These are phyloP conservation scores for Pangasianodon gigas DNA, from an alignment of 2,113 vertebrate species.

Conservation along the genomic window DNA sequence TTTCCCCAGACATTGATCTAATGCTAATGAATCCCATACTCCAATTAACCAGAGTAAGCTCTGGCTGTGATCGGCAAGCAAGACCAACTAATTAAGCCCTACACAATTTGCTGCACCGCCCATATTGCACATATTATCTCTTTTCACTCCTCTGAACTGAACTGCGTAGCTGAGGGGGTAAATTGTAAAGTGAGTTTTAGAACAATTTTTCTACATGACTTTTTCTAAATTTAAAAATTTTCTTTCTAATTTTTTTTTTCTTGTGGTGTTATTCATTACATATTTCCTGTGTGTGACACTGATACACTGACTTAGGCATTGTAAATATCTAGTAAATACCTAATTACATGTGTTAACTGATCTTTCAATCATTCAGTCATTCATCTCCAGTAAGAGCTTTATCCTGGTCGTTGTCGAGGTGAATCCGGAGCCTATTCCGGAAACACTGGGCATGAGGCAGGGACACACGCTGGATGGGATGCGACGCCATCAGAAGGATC, in stretches of 20 bases:
- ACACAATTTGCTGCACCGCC: constrained; percentile 50
- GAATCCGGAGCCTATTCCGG: not conserved
- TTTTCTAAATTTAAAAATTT: not conserved
- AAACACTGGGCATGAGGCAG: not conserved
- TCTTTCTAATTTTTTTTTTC: not conserved
- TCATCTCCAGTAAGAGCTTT: not conserved
- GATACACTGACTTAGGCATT: not conserved
- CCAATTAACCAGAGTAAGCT: constrained; percentile 65
- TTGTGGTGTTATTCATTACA: not conserved
- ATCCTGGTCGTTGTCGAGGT: not conserved
- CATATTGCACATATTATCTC: constrained; percentile 10
- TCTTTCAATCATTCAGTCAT: not conserved
- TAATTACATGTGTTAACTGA: not conserved
- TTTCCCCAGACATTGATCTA: constrained; percentile 47
- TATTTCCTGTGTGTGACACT: not conserved
- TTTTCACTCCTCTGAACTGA: not conserved
- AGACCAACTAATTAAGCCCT: constrained; percentile 69
- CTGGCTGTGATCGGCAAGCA: constrained; percentile 53
- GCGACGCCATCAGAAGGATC: not conserved
- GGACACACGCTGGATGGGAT: not conserved
- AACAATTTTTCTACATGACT: not conserved
- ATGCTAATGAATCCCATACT: constrained; percentile 63
- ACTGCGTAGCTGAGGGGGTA: not conserved
- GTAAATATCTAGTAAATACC: not conserved
- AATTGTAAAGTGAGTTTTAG: not conserved